phyloP scores from a whole-genome alignment of 2,797 vertebrate species.

The Urosaurus nigricauda region DNA sequence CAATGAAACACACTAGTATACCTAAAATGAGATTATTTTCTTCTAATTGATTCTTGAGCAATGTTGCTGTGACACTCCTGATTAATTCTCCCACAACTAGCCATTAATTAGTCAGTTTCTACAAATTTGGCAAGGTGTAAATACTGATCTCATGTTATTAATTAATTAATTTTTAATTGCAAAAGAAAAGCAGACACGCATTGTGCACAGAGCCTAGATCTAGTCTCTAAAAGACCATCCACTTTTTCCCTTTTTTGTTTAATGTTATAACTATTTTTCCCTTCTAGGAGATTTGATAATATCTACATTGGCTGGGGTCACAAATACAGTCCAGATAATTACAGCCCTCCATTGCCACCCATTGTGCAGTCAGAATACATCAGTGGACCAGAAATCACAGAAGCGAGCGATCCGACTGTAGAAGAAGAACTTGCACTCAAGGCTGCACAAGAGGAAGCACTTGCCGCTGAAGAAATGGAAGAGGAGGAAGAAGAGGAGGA shows the following conservation, averaged over 20 bases:
- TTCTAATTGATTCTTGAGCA: too few relatives aligned
- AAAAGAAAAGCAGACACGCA: neutral
- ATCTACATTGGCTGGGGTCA: constrained; percentile 95
- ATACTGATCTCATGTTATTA: too few relatives aligned
- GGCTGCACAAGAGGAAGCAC: constrained; percentile 80
- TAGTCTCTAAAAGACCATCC: too few relatives aligned
- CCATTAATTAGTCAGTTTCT: too few relatives aligned
- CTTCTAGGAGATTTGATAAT: constrained; percentile 91
- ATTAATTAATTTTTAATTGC: too few relatives aligned
- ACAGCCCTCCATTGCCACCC: constrained; percentile 78
- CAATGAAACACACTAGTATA: neutral
- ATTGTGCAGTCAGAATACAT: constrained; percentile 84
- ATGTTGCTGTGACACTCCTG: too few relatives aligned
- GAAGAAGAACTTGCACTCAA: constrained; percentile 87
- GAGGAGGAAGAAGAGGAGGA: constrained; percentile 83
- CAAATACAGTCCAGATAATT: constrained; percentile 86
- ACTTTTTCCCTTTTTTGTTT: neutral
- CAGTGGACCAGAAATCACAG: constrained; percentile 84
- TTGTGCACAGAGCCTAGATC: neutral
- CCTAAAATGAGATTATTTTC: neutral
- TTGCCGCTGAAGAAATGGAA: constrained; percentile 77
- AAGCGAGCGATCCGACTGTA: constrained; percentile 85
- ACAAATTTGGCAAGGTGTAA: too few relatives aligned
- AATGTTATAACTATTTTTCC: constrained; percentile 24
- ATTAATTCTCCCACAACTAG: too few relatives aligned